A percentile compares a stretch with the other conserved stretches of the same genome.
Evolutionary conservation across 2,888 invertebrate genomes (phyloP).

Genomic region (Oithona nana): DNA sequence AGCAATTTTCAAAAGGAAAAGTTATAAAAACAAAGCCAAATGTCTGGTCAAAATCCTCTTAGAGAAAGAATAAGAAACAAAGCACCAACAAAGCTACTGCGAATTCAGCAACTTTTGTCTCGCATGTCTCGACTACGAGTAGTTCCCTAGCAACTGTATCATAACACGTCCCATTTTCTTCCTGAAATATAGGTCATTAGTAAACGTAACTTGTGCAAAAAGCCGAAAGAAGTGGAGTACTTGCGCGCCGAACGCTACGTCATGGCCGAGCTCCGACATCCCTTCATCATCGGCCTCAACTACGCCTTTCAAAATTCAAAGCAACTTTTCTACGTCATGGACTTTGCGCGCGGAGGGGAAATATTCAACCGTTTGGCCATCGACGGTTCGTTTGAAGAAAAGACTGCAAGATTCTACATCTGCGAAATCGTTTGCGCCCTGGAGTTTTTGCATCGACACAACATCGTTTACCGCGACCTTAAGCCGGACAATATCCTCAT

Average conservation of each 20-base stretch:
- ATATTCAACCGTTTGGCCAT: neutral
- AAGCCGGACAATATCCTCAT: neutral
- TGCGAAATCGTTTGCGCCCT: neutral
- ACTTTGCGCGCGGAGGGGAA: neutral
- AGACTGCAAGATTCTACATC: neutral
- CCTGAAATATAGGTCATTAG: neutral
- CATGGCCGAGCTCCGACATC: neutral
- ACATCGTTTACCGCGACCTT: neutral
- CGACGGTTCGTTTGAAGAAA: neutral
- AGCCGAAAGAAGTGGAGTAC: neutral
- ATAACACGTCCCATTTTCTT: too few relatives aligned
- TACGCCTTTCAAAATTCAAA: neutral
- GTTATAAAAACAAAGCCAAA: too few relatives aligned
- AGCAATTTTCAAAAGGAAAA: too few relatives aligned
- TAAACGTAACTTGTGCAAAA: neutral
- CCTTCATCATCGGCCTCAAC: neutral
- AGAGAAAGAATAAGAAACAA: too few relatives aligned
- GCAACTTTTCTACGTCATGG: neutral
- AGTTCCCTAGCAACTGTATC: too few relatives aligned
- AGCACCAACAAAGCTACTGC: too few relatives aligned
- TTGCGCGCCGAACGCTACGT: neutral
- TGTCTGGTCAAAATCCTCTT: too few relatives aligned
- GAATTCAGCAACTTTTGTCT: neutral
- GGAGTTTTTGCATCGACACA: neutral
- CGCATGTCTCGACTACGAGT: neutral